A percentile compares a stretch with the other conserved stretches of the same genome.
Evolutionary conservation across 2,888 invertebrate genomes (phyloP).

Genomic region (Toxonevra muliebris): DNA sequence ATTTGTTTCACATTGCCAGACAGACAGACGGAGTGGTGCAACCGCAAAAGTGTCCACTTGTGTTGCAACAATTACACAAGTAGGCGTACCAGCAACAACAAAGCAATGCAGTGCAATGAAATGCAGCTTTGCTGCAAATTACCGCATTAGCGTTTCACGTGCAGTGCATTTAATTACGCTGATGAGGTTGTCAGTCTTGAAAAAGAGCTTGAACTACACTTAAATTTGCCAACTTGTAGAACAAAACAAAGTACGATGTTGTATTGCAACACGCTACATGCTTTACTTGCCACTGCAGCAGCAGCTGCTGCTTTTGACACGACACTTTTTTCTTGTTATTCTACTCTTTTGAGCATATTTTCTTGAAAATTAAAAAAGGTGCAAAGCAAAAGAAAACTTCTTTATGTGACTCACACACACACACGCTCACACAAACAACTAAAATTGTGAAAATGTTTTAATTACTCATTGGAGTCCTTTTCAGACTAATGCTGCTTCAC

Average conservation of each 20-base stretch:
- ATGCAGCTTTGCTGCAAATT: not conserved
- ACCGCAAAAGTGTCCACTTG: conserved; percentile 22
- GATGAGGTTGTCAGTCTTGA: conserved; percentile 20
- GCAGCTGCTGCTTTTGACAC: conserved; percentile 20
- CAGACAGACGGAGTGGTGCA: conserved; percentile 16
- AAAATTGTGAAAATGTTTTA: conserved; percentile 56
- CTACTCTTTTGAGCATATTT: not conserved
- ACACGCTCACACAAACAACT: conserved; percentile 2
- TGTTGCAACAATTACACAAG: conserved; percentile 18
- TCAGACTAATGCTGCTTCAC: not conserved
- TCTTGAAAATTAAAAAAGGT: conserved; percentile 24
- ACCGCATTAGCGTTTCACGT: conserved; percentile 25
- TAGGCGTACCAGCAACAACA: conserved; percentile 7
- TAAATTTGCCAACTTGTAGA: conserved; percentile 27
- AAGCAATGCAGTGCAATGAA: conserved; percentile 1
- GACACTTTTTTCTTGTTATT: conserved; percentile 17
- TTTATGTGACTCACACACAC: conserved; percentile 37
- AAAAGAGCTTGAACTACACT: conserved; percentile 22
- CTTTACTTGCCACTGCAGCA: not conserved
- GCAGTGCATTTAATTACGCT: conserved; percentile 32
- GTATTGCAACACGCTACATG: not conserved
- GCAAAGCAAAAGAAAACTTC: conserved; percentile 35
- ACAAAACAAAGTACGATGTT: conserved; percentile 12
- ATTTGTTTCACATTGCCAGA: conserved; percentile 2
- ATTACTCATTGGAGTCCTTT: conserved; percentile 57